Base-by-base conservation (phyloP, 2,888 invertebrate species). In the Taphrorychus bicolor region DNA sequence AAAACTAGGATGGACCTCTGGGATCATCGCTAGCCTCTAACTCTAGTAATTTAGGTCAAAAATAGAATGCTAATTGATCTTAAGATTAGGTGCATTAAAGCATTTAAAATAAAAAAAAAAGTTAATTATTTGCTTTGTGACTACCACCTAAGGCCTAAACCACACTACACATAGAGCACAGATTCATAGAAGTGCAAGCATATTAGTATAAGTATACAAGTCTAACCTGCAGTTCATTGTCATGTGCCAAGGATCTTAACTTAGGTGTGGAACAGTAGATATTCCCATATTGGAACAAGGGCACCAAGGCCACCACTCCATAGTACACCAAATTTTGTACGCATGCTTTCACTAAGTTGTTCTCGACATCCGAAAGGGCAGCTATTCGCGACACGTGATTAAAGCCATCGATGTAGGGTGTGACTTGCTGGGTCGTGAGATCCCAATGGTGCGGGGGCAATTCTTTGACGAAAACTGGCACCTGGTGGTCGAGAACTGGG, bases 361-460 rank as follows among this genome's bases (percentile, higher is more conserved):
- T 93, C 80, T 97, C 97, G 0, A 98, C 95, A 77, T 96, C 95
- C 0, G 96, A 92, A 76, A 95, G 91, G 0, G 90, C 88, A 0
- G 97, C 93, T 71, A 98, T 96, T 76, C 93, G 91, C 0, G 93
- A 89, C 3, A 97, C 89, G 81, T 97, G 96, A 82, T 95, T 94
- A 77, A 93, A 93, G 0, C 97, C 97, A 82, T 97, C 93, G 56
- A 98, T 94, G 77, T 91, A 92, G 0, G 95, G 94, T 21, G 84
- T 71, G 48, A 93, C 94, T 87, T 96, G 96, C 80, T 95, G 91
- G 0, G 97, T 97, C 0, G 97, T 97, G 24, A 97, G 87, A 80
- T 97, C 97, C 96, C 97, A 97, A 69, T 93, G 91, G 42, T 92
- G 77, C 18, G 78, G 75, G 1, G 82, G 81, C 23, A 82, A 70